Percentiles rank a stretch among this genome's conserved stretches.
These are phyloP conservation scores for Sarcophaga subvicina DNA, from an alignment of 2,888 invertebrate species.

Conservation along the genomic window DNA sequence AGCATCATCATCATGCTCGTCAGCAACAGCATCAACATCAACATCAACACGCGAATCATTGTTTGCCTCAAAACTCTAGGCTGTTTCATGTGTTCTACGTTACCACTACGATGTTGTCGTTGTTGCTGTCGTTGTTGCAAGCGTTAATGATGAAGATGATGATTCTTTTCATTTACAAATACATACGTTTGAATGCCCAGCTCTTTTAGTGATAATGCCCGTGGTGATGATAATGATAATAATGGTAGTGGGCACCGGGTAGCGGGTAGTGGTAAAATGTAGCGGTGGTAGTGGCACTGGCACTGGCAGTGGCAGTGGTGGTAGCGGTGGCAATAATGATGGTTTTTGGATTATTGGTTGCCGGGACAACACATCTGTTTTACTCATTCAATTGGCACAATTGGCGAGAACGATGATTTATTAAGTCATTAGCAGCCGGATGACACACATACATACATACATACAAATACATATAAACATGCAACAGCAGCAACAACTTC, in stretches of 20 bases:
- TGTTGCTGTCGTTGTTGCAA: not conserved
- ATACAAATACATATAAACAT: not conserved
- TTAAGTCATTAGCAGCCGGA: slow-evolving; percentile 79
- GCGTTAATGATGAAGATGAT: not conserved
- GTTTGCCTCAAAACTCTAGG: not conserved
- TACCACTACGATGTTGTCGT: slow-evolving; percentile 1
- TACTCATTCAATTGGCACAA: slow-evolving; percentile 68
- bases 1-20: not conserved
- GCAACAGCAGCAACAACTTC: slow-evolving; percentile 36
- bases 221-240: not conserved
- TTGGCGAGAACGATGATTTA: slow-evolving; percentile 78
- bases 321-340: slow-evolving; percentile 45
- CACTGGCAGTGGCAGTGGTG: slow-evolving; percentile 27
- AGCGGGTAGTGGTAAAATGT: not conserved
- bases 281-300: slow-evolving; percentile 10
- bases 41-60: not conserved
- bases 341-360: slow-evolving; percentile 63
- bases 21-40: not conserved
- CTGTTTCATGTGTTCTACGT: slow-evolving; percentile 15
- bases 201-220: not conserved
- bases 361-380: slow-evolving; percentile 69
- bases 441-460: slow-evolving; percentile 48
- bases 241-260: not conserved
- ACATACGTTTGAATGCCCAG: not conserved
- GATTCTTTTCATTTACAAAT: not conserved